Base-by-base conservation (phyloP, 2,888 invertebrate genomes). In the Leucophenga montana region DNA sequence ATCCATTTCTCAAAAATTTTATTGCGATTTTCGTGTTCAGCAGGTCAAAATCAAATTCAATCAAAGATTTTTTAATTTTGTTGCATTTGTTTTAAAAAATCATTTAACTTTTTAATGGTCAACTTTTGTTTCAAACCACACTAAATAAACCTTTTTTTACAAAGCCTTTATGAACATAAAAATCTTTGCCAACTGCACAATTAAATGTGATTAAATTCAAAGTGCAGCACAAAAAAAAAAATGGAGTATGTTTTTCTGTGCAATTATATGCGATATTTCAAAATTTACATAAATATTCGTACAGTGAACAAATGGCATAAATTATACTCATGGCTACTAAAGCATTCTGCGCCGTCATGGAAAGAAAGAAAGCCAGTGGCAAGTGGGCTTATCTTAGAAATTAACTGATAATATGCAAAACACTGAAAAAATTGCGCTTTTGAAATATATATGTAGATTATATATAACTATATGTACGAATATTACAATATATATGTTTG, bases 371-470 rank as follows among this genome's bases (percentile, higher is more conserved):
- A 57, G 57, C 20, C 62, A 64, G 20, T 44, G 61, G 53, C 53
- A 53, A 53, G 71, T 50, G 53, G 73, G 79, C 83, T 83, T 82
- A 82, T 83, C 82, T 82, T 74, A 77, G 72, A 82, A 82, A 82
- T 83, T 83, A 82, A 82, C 83, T 82, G 83, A 82, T 82, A 82
- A 82, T 83, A 82, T 82, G 82, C 82, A 82, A 82, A 82, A 82
- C 82, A 82, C 75, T 77, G 73, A 78, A 80, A 81, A n/a, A 81
- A 83, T 80, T 78, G 81, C 76, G 53, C 53, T 33, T 66, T 66
- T 31, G 1, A 66, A 33, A 66, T 53, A 20, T 16, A 8, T 18
- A n/a, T 20, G n/a, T n/a, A n/a, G n/a, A n/a, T n/a, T n/a, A n/a
- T n/a, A n/a, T 53, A 1, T 4, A 27, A 27, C 27, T 3, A 27